Percentiles rank a stretch among this genome's conserved stretches.
These are phyloP conservation scores for Sylvia atricapilla DNA, from an alignment of 2,113 vertebrate genomes.

Conservation along the genomic window DNA sequence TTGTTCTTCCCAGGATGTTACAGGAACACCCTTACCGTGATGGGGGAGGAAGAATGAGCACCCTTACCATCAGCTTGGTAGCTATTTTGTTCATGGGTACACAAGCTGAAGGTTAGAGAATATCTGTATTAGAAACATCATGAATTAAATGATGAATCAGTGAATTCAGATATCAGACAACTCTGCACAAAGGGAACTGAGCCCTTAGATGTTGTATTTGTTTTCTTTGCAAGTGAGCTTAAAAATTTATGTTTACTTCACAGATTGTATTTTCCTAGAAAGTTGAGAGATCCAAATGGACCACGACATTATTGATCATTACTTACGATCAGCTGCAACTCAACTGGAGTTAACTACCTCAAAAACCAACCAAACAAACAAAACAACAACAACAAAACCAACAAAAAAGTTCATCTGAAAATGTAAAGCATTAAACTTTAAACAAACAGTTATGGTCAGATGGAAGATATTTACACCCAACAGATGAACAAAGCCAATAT, in stretches of 20 bases:
- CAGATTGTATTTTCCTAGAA: not conserved
- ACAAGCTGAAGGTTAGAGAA: not conserved
- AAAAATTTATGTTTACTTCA: not conserved
- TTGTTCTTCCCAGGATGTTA: not conserved
- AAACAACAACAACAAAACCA: no score
- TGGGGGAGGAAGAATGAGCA: not conserved
- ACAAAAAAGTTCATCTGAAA: not conserved
- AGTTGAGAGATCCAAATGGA: not conserved
- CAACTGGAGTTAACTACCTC: not conserved
- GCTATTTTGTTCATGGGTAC: not conserved
- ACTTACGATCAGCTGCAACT: not conserved
- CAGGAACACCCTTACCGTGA: not conserved
- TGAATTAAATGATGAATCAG: not conserved
- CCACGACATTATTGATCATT: no score
- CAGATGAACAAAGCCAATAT: not conserved
- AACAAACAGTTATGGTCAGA: not conserved
- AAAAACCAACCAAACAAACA: no score
- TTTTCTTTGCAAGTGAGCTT: not conserved
- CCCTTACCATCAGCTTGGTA: rapidly evolving
- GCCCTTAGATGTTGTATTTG: not conserved
- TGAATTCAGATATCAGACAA: not conserved
- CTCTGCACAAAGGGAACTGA: not conserved
- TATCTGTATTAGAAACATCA: not conserved
- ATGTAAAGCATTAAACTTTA: not conserved
- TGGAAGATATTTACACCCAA: not conserved